Base-by-base conservation (phyloP, 2,888 invertebrate species). In the Plagiodera versicolora region DNA sequence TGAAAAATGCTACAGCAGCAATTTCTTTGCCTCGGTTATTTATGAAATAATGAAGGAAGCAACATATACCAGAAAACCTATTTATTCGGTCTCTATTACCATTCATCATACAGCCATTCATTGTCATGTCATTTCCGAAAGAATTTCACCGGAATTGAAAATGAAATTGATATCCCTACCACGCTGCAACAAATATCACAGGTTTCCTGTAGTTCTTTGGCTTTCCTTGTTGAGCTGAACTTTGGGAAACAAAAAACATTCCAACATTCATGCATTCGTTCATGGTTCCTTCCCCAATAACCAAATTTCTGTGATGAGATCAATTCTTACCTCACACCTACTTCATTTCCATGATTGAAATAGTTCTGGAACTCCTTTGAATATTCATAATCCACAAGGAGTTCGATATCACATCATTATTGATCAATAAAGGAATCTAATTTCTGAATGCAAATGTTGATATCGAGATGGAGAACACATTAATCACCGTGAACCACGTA, bases 21-120 rank as follows among this genome's bases (percentile, higher is more conserved):
- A 70, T 71, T 71, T 69, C 70, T 68, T 69, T 60, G 62, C 49
- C 52, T 45, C 50, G 65, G 69, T 71, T 70, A 70, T 70, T 71
- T 71, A 70, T 70, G 67, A 67, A 70, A 70, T 71, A 70, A 71
- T 70, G 67, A 69, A 69, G 66, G 66, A 67, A 70, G 64, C 58
- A 66, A 65, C 65, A 66, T 67, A 66, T 65, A 68, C 65, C 48
- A 46, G 32, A 11, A 54, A 65, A 63, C 61, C 59, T 64, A 66
- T 68, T 67, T 65, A 64, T 64, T 61, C 56, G 60, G 28, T 56
- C 56, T 62, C 58, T 61, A 62, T 62, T 64, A 62, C 51, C 66
- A 64, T 66, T 65, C 62, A 59, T 64, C 60, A 67, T 60, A 32
- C 16, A 20, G 14, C 49, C 45, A 58, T 60, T 58, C 56, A 54